Evolutionary conservation across 2,113 vertebrate genomes (phyloP).

Genomic region (Lepidothrix coronata): DNA sequence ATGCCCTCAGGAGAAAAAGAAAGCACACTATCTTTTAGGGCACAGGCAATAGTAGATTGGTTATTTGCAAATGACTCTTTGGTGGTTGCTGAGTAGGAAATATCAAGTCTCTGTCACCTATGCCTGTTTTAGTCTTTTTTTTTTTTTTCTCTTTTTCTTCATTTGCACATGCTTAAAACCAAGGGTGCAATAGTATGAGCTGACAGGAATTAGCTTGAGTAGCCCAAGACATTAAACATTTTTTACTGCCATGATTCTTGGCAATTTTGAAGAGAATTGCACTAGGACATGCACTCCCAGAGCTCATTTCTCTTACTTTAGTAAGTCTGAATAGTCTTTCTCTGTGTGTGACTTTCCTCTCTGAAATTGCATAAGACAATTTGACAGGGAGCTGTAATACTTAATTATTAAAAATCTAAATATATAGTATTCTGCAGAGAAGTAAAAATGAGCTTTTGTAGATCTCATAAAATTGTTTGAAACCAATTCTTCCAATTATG

Average conservation of each 20-base stretch:
- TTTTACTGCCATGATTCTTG: background rate
- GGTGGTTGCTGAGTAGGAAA: background rate
- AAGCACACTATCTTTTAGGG: background rate
- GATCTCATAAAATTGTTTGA: background rate
- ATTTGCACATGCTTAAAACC: background rate
- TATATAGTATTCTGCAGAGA: background rate
- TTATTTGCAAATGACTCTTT: background rate
- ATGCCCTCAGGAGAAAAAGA: background rate
- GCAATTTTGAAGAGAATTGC: background rate
- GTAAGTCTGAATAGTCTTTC: background rate
- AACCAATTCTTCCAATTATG: background rate
- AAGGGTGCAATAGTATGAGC: background rate
- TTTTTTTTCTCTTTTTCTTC: background rate
- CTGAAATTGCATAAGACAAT: constrained; percentile 9
- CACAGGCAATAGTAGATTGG: no score
- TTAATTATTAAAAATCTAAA: constrained; percentile 29
- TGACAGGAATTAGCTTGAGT: background rate
- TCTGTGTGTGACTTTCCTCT: background rate
- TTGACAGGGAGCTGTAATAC: background rate
- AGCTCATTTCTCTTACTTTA: background rate
- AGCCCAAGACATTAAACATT: background rate
- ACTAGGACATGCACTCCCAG: accelerated
- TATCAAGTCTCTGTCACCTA: background rate
- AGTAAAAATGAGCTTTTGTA: background rate
- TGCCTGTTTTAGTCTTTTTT: background rate